Evolutionary conservation across 2,113 vertebrate species (phyloP).

Genomic region (Triplophysa rosa): DNA sequence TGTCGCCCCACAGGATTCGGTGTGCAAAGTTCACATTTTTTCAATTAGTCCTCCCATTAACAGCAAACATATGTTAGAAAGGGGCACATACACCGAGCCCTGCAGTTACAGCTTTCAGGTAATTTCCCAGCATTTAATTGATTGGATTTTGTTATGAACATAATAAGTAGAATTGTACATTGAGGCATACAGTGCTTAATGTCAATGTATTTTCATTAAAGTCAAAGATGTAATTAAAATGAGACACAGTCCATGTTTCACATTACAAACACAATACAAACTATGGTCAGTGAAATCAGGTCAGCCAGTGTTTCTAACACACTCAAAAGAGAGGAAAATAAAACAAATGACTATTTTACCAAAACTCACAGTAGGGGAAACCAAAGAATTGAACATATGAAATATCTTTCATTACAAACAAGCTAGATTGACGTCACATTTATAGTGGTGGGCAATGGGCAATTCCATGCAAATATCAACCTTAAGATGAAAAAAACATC

Average conservation of each 20-base stretch:
- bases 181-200: slow-evolving; percentile 35
- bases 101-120: slow-evolving; percentile 63
- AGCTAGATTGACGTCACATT: too few relatives aligned
- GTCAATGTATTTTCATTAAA: slow-evolving; percentile 48
- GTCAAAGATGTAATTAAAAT: slow-evolving; percentile 54
- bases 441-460: too few relatives aligned
- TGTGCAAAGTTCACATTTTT: neutral
- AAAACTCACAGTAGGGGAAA: neutral
- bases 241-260: slow-evolving; percentile 34
- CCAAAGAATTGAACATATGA: too few relatives aligned
- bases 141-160: slow-evolving; percentile 64
- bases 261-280: slow-evolving; percentile 21
- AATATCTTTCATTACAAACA: too few relatives aligned
- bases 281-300: slow-evolving; percentile 20
- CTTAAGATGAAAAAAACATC: too few relatives aligned
- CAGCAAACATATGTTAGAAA: slow-evolving; percentile 42
- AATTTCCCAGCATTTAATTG: slow-evolving; percentile 57
- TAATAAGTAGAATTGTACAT: slow-evolving; percentile 59
- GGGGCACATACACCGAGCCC: slow-evolving; percentile 37
- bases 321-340: neutral
- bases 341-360: neutral
- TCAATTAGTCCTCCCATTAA: slow-evolving; percentile 22
- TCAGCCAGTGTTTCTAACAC: neutral
- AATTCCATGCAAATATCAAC: too few relatives aligned
- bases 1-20: neutral